Evolutionary conservation across 2,113 vertebrate species (phyloP), one percentile per base, ranked within the genome.

Genomic region (Calyptommatus sinebrachiatus): DNA sequence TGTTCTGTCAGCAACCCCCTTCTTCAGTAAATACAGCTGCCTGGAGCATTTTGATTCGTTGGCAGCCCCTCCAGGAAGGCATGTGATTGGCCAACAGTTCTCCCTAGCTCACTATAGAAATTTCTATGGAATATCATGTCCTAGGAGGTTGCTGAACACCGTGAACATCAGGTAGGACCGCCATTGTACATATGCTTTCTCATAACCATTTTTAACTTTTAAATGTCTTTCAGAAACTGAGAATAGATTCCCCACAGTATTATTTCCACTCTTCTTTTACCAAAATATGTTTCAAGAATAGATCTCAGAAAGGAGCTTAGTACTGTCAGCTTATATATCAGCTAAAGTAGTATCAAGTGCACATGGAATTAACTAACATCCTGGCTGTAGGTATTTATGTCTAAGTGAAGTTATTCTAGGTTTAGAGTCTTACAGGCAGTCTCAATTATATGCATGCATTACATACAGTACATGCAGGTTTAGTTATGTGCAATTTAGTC

Each of bases 201-300:
- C 46, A 77, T 31, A 9, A 21, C 29, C 16, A 10, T 45, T 7
- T 70, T 21, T 2, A 41, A 5, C 24, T 22, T 45, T n/a, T 8
- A 35, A 65, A 6, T 84, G 3, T 61, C 74, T 8, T 76, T 4
- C 11, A 72, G 1, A 4, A 70, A 22, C 12, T 71, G 62, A 79
- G 21, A 76, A 45, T 22, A 24, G 66, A 18, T 50, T 50, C 48
- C 12, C 48, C 12, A 50, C 48, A 74, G n/a, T 53, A 24, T 50
- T 1, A 79, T 89, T 24, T 45, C 77, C 73, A 41, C n/a, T 9
- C 16, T n/a, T 12, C 18, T 65, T 18, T 46, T 84, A 85, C 83
- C 28, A 78, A 21, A 84, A 79, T 76, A 83, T 46, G 8, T n/a
- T 57, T 88, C 74, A 21, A 63, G 83, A 88, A 82, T 73, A 76